A percentile compares a stretch with the other conserved stretches of the same genome.
Conservation (phyloP, 2,113 vertebrate genomes). For the Corythornis madagascariensis region DNA sequence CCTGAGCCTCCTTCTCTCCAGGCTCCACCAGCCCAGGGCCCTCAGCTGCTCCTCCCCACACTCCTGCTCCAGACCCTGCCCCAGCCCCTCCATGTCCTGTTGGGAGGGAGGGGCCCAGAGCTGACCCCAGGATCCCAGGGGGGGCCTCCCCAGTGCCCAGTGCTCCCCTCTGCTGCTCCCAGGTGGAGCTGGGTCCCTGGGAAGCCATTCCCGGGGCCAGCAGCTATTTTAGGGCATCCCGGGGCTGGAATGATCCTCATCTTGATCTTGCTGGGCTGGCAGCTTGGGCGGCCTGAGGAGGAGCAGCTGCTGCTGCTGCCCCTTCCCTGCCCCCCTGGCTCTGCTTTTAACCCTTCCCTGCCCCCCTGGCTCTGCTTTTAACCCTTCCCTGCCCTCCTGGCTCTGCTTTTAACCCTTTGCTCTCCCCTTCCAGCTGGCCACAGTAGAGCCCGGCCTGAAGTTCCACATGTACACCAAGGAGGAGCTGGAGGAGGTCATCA, state of each 20-base stretch:
- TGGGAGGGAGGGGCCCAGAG: not conserved
- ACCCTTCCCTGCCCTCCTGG: not conserved
- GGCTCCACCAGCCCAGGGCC: too few species aligned
- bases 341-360: not conserved
- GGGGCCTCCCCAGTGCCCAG: not conserved
- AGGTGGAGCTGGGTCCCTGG: slow-evolving; percentile 61
- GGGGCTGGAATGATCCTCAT: slow-evolving; percentile 1
- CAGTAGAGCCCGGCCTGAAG: slow-evolving; percentile 92
- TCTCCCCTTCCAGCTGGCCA: slow-evolving; percentile 85
- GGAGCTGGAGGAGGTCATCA: slow-evolving; percentile 97
- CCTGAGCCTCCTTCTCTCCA: too few species aligned
- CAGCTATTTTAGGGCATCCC: slow-evolving; percentile 68
- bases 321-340: not conserved
- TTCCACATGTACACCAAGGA: slow-evolving; percentile 99
- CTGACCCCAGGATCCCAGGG: not conserved
- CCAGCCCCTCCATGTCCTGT: too few species aligned
- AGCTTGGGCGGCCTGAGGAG: slow-evolving; percentile 36
- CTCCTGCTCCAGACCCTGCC: too few species aligned
- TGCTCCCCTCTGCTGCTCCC: not conserved
- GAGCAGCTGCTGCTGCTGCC: slow-evolving; percentile 62
- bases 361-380: too few species aligned
- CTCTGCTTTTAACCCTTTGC: slow-evolving; percentile 25
- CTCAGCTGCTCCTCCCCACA: too few species aligned
- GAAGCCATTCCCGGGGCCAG: slow-evolving; percentile 67
- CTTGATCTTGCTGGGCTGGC: slow-evolving; percentile 59